phyloP scores from a whole-genome alignment of 2,888 invertebrate genomes.

The Rambutsinella grinnellia region DNA sequence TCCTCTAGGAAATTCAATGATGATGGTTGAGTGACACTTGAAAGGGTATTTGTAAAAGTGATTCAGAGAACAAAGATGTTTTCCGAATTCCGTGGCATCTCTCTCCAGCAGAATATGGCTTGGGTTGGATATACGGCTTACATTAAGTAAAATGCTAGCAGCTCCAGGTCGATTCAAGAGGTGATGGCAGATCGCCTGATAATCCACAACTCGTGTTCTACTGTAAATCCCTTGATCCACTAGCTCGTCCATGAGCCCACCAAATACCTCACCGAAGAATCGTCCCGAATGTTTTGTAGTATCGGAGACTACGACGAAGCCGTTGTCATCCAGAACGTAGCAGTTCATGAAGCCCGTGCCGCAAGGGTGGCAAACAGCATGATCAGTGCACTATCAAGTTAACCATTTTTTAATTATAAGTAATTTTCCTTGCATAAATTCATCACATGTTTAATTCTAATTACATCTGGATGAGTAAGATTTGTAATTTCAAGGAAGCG shows the following conservation, averaged over 20 bases:
- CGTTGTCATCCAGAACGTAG: slow-evolving; percentile 94
- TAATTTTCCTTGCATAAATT: too few relatives aligned
- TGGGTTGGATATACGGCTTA: too few relatives aligned
- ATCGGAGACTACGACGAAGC: slow-evolving; percentile 92
- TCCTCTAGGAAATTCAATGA: too few relatives aligned
- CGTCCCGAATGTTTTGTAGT: slow-evolving; percentile 81
- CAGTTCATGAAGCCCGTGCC: slow-evolving; percentile 90
- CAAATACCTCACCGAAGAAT: slow-evolving; percentile 95
- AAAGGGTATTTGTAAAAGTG: too few relatives aligned
- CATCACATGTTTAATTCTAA: too few relatives aligned
- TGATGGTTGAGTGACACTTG: background rate
- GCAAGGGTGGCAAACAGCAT: slow-evolving; percentile 75
- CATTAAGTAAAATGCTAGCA: slow-evolving; percentile 60
- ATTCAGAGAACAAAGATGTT: too few relatives aligned
- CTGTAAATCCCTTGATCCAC: slow-evolving; percentile 92
- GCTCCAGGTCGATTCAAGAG: slow-evolving; percentile 62
- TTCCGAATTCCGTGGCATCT: too few relatives aligned
- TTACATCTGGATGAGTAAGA: slow-evolving; percentile 23
- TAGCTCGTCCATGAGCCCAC: slow-evolving; percentile 85
- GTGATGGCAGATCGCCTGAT: slow-evolving; percentile 89
- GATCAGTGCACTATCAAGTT: slow-evolving; percentile 57
- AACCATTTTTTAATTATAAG: too few relatives aligned
- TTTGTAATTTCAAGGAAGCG: slow-evolving; percentile 85
- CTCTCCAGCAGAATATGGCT: too few relatives aligned
- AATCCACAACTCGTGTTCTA: slow-evolving; percentile 87